Evolutionary conservation across 2,888 invertebrate genomes (phyloP), one percentile per base, ranked within the genome.

Genomic region (Cheilosia scutellata): DNA sequence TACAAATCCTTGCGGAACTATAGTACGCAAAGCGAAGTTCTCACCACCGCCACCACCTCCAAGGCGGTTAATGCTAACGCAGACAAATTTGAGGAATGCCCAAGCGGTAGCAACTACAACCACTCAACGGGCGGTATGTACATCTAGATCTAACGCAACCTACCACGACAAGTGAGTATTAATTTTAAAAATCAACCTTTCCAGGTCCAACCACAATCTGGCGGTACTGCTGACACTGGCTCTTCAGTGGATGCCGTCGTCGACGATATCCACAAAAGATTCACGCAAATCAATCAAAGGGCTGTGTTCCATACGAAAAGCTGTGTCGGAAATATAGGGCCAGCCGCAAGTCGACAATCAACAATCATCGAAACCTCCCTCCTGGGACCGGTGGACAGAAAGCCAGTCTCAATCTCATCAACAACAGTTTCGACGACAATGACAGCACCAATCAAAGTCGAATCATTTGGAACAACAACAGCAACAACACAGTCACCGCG

Each of bases 211-310:
- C 89, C 83, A 89, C 89, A 55, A 89, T 92, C 88, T 92, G 92
- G 92, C 89, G 91, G 68, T 92, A 91, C 87, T 92, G 92, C 92
- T 92, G 92, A 92, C 92, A 93, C 90, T 93, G 93, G 93, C 92
- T 94, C 88, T 88, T 92, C 88, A 89, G 91, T 88, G 92, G 92
- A 58, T 92, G 92, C 63, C 90, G 90, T 6, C 87, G 89, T 71
- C 93, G 92, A 92, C 94, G 90, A 90, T 91, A 87, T 90, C 92
- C 87, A 92, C 92, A 70, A 88, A 88, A 84, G 77, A 79, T 77
- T 87, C 62, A 88, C 77, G 75, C 87, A 83, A 87, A 88, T 88
- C 79, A 88, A 88, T 84, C 87, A 87, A 88, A 90, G 90, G 93
- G 93, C 91, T 93, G 93, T 88, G 87, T 87, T 89, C 89, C 84